These are phyloP conservation scores for Ormyrus rosae DNA, from an alignment of 2,888 invertebrate genomes.

Conservation along the genomic window DNA sequence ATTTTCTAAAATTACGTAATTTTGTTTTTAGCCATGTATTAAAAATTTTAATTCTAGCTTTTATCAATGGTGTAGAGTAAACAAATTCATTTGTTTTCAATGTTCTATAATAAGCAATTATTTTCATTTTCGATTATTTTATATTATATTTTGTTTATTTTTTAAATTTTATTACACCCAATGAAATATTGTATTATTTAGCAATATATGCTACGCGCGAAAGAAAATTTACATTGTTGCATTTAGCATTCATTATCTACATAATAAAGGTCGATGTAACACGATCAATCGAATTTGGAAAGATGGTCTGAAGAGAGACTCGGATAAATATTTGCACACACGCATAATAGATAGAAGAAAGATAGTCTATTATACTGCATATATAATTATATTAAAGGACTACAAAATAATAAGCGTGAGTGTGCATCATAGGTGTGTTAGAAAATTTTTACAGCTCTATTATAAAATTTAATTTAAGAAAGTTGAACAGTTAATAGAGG, in stretches of 20 bases:
- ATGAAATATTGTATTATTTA: neutral
- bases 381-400: conserved; percentile 66
- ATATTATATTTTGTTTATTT: conserved; percentile 42
- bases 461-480: conserved; percentile 26
- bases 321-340: conserved; percentile 56
- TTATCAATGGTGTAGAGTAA: conserved; percentile 9
- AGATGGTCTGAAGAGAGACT: conserved; percentile 44
- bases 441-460: conserved; percentile 52
- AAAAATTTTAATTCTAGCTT: conserved; percentile 27
- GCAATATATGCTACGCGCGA: conserved; percentile 16
- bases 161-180: conserved; percentile 29
- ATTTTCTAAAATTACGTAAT: neutral
- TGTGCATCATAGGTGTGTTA: conserved; percentile 69
- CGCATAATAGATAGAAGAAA: conserved; percentile 60
- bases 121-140: no score
- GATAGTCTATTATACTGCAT: conserved; percentile 66
- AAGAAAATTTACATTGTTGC: conserved; percentile 7
- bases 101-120: conserved; percentile 24
- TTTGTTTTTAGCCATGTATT: conserved; percentile 23
- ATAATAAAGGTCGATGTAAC: neutral
- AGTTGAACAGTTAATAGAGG: neutral
- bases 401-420: conserved; percentile 66
- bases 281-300: conserved; percentile 19
- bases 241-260: conserved; percentile 6
- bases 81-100: conserved; percentile 34